Conservation (phyloP, 2,113 vertebrate genomes). For the Taxidea taxus region DNA sequence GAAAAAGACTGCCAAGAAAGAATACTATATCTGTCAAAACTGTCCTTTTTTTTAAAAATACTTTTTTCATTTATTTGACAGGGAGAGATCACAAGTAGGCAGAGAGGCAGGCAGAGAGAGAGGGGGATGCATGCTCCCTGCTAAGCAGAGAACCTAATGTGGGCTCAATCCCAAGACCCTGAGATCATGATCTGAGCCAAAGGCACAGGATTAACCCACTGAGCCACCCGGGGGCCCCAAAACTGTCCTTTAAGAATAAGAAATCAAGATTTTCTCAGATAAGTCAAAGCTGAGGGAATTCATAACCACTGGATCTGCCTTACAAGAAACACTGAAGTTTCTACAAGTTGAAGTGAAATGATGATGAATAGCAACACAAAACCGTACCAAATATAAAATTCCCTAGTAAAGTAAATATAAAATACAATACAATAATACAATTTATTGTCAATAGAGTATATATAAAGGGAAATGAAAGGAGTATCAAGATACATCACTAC, state of each 20-base stretch:
- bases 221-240: not conserved
- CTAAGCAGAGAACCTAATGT: too few relatives aligned
- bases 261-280: not conserved
- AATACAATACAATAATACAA: not conserved
- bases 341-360: not conserved
- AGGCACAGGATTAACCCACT: too few relatives aligned
- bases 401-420: not conserved
- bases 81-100: too few relatives aligned
- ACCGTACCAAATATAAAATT: not conserved
- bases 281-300: not conserved
- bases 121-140: too few relatives aligned
- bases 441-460: not conserved
- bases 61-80: too few relatives aligned
- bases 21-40: not conserved
- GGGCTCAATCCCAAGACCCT: too few relatives aligned
- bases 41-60: not conserved
- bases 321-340: not conserved
- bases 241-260: not conserved
- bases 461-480: not conserved
- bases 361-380: not conserved
- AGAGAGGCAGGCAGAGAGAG: too few relatives aligned
- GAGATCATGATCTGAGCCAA: too few relatives aligned
- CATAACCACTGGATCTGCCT: not conserved
- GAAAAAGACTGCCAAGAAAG: not conserved
- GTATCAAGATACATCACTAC: not conserved